Evolutionary conservation across 2,797 vertebrate genomes (phyloP).

Genomic region (Lophotriccus pileatus): DNA sequence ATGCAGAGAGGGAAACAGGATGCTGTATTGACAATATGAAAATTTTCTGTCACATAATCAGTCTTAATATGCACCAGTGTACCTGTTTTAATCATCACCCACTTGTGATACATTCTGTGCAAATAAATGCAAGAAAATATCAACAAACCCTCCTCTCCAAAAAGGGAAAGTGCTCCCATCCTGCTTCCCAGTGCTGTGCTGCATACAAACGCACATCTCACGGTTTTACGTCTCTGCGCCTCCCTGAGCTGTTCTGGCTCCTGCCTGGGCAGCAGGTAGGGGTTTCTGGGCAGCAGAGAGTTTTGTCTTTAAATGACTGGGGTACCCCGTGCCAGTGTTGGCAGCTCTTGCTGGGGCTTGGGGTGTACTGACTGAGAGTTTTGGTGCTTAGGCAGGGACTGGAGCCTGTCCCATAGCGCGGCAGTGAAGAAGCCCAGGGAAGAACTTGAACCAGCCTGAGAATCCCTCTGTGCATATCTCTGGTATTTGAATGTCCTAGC

Average conservation of each 20-base stretch:
- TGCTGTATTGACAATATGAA: not conserved
- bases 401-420: fast-evolving
- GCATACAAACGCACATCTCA: not conserved
- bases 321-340: fast-evolving
- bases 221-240: fast-evolving
- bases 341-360: fast-evolving
- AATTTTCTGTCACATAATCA: not conserved
- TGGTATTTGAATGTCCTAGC: not conserved
- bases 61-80: constrained; percentile 23
- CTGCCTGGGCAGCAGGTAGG: not conserved
- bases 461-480: not conserved
- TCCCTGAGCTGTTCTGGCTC: not conserved
- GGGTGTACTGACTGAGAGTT: not conserved
- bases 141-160: constrained; percentile 22
- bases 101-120: not conserved
- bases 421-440: not conserved
- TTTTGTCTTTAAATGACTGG: not conserved
- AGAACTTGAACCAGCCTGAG: not conserved
- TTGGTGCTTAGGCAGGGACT: not conserved
- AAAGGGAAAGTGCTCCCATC: not conserved
- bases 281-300: not conserved
- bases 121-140: constrained; percentile 20
- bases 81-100: constrained; percentile 25
- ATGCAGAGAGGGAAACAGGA: not conserved
- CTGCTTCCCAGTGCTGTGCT: fast-evolving